Base-by-base conservation (phyloP, 2,888 invertebrate species). In the Nipponacmea schrenckii region DNA sequence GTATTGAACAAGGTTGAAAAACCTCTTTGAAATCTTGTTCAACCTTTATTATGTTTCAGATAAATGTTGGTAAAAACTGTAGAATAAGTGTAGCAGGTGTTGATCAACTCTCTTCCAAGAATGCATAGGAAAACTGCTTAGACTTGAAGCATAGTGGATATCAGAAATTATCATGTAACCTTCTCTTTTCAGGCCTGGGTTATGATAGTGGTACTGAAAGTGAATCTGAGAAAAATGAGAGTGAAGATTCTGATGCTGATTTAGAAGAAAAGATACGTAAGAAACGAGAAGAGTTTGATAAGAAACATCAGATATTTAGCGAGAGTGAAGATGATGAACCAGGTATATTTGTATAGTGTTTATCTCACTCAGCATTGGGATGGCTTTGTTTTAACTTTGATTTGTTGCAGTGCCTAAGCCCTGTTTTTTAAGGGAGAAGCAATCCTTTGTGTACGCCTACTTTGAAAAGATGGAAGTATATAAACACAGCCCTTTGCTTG, bases 151-250 rank as follows among this genome's bases (percentile, higher is more conserved):
- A 31, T 39, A 5, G 39, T 4, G 10, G 39, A 39, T 39, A 39
- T 39, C 39, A 39, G 39, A 39, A 39, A 39, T 39, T 39, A 39
- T 39, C 39, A 39, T 39, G 39, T 5, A 39, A 39, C 10, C 39
- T 39, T 39, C 39, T 24, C 69, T 70, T 74, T 77, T 44, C 80
- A 85, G 85, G 84, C 64, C 65, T 81, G 66, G 84, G 84, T 62
- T 85, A 84, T 73, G 86, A 82, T 31, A 80, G 81, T 48, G 84
- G 77, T 70, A 83, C 83, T 77, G 81, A 79, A 14, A 75, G 68
- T 24, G 78, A 77, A 1, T 70, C 73, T 5, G 75, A 77, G n/a
- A 77, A 74, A 0, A 77, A 74, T 44, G 74, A 74, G 15, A 78
- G 73, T 10, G 70, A 74, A 3, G 81, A 82, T 62, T 81, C 81